A percentile compares a stretch with the other conserved stretches of the same genome.
Evolutionary conservation across 2,888 invertebrate genomes (phyloP).

Genomic region (Phorcus lineatus): DNA sequence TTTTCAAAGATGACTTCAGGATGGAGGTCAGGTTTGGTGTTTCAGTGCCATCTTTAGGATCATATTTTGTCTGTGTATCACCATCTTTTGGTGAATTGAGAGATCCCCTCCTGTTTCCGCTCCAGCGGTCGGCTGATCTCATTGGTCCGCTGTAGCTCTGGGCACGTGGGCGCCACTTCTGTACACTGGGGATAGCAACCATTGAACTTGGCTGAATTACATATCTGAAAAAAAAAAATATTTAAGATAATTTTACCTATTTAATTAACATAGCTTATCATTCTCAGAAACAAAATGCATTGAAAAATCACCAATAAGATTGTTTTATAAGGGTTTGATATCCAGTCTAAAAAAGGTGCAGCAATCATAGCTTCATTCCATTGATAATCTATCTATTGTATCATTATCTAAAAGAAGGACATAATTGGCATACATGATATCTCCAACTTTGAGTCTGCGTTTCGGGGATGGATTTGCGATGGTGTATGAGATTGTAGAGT

Average conservation of each 20-base stretch:
- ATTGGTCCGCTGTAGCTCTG: conserved; percentile 39
- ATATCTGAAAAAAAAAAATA: conserved; percentile 49
- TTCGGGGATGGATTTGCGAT: conserved; percentile 99
- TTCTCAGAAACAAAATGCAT: no score
- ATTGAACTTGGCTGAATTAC: conserved; percentile 68
- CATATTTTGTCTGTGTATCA: background rate
- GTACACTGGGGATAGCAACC: conserved; percentile 61
- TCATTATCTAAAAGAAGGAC: no score
- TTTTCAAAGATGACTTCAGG: background rate
- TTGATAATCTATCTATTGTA: no score
- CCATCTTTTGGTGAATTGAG: background rate
- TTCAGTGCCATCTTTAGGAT: background rate
- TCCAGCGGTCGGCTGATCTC: background rate
- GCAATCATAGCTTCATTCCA: no score
- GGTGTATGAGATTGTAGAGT: conserved; percentile 87
- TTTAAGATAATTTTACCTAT: conserved; percentile 79
- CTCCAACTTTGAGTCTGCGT: conserved; percentile 91
- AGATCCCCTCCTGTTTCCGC: background rate
- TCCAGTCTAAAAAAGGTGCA: no score
- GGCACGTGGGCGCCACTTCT: conserved; percentile 43
- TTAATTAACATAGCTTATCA: background rate
- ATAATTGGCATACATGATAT: conserved; percentile 86
- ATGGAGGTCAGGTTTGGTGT: background rate
- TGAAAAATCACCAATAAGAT: no score
- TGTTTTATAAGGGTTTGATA: no score